Evolutionary conservation across 2,797 vertebrate species (phyloP).

Genomic region (Siniperca obscura): DNA sequence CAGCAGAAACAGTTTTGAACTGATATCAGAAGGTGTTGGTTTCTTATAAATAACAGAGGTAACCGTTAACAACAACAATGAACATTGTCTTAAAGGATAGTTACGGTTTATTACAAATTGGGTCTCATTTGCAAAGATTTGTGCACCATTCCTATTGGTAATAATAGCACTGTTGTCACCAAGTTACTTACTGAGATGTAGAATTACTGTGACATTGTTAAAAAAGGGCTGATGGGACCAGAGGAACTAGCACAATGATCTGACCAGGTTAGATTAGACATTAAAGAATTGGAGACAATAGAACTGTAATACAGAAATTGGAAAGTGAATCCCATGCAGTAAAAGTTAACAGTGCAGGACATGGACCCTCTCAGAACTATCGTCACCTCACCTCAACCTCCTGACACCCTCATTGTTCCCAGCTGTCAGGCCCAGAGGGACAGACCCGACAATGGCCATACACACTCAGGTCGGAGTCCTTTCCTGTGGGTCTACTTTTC

Average conservation of each 20-base stretch:
- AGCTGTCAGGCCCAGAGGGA: constrained; percentile 36
- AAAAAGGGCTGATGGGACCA: too few relatives aligned
- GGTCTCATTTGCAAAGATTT: too few relatives aligned
- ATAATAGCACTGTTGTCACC: background rate
- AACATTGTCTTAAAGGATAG: background rate
- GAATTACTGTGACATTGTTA: too few relatives aligned
- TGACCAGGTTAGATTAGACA: background rate
- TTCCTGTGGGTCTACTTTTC: constrained; percentile 39
- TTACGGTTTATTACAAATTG: too few relatives aligned
- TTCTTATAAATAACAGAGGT: background rate
- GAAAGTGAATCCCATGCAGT: constrained; percentile 11
- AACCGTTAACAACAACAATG: background rate
- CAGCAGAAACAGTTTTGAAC: background rate
- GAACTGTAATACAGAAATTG: background rate
- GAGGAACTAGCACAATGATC: too few relatives aligned
- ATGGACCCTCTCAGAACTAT: constrained; percentile 7
- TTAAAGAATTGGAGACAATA: background rate
- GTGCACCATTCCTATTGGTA: background rate
- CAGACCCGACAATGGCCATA: constrained; percentile 30
- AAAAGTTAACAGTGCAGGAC: constrained; percentile 37
- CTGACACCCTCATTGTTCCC: constrained; percentile 8
- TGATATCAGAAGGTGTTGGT: background rate
- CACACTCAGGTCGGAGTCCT: constrained; percentile 25
- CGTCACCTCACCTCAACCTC: constrained; percentile 30
- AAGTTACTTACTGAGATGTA: background rate